These are phyloP conservation scores for Hippocampus comes DNA, from an alignment of 2,113 vertebrate species.

Conservation along the genomic window DNA sequence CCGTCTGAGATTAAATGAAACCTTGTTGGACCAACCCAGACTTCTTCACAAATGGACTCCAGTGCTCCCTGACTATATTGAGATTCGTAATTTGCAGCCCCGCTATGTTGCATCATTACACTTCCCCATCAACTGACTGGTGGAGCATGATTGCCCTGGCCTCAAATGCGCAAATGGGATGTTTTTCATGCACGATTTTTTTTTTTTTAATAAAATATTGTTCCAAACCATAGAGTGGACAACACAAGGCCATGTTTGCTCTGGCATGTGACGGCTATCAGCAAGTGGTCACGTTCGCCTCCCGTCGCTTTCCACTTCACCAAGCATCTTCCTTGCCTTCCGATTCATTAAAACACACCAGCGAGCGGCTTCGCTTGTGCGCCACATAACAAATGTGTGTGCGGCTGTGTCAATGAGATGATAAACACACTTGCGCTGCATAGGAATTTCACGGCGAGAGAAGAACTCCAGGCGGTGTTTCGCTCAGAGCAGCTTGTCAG, in stretches of 20 bases:
- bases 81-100: no score
- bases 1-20: no score
- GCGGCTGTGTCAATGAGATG: slow-evolving; percentile 3
- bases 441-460: slow-evolving; percentile 19
- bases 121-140: no score
- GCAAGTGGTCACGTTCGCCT: neutral
- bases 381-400: neutral
- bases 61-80: no score
- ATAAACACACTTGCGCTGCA: slow-evolving; percentile 2
- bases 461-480: slow-evolving; percentile 15
- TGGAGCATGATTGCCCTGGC: no score
- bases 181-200: neutral
- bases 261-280: neutral
- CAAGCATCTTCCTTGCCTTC: neutral
- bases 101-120: no score
- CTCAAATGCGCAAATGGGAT: neutral
- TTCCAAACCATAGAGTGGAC: neutral
- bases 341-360: slow-evolving; percentile 14
- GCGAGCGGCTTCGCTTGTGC: neutral
- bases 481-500: slow-evolving; percentile 23
- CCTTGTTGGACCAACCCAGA: no score
- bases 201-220: neutral
- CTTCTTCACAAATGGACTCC: no score
- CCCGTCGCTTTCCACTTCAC: neutral
- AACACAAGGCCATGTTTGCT: neutral